A percentile compares a stretch with the other conserved stretches of the same genome.
These are phyloP conservation scores for Syrista parreyssii DNA, from an alignment of 2,888 invertebrate species.

Conservation along the genomic window DNA sequence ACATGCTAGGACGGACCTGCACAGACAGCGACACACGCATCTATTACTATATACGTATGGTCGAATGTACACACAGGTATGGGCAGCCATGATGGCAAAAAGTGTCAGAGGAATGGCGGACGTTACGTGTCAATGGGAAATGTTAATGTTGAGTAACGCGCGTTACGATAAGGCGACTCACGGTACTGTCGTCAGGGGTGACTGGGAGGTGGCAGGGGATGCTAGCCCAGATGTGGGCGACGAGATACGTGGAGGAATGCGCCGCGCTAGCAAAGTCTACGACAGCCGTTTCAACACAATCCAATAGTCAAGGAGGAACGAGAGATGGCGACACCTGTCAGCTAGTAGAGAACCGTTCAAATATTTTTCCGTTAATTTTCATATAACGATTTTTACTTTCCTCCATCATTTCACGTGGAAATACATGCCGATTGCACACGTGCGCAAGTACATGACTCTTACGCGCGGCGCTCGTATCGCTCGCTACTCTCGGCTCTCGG, in stretches of 20 bases:
- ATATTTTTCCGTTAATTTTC: background rate
- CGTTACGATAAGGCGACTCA: background rate
- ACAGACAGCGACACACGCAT: background rate
- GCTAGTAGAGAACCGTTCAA: background rate
- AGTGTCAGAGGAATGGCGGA: background rate
- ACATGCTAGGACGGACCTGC: background rate
- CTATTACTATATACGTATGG: background rate
- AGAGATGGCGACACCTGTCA: background rate
- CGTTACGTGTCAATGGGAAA: background rate
- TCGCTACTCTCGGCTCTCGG: background rate
- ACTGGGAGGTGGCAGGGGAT: slow-evolving; percentile 15
- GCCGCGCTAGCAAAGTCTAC: slow-evolving; percentile 11
- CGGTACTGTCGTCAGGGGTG: background rate
- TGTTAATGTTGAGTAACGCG: background rate
- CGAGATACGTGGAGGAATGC: slow-evolving; percentile 27
- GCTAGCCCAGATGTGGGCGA: slow-evolving; percentile 25
- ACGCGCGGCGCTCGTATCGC: background rate
- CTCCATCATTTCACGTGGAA: background rate
- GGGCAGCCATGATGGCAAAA: background rate
- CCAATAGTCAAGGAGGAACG: background rate
- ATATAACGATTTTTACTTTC: background rate
- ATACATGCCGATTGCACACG: background rate
- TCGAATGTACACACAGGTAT: background rate
- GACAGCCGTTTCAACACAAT: background rate
- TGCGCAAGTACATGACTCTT: background rate